Percentiles rank a stretch among this genome's conserved stretches.
These are phyloP conservation scores for Drosophila nr. perissopoda DNA, from an alignment of 2,888 invertebrate genomes.

Conservation along the genomic window DNA sequence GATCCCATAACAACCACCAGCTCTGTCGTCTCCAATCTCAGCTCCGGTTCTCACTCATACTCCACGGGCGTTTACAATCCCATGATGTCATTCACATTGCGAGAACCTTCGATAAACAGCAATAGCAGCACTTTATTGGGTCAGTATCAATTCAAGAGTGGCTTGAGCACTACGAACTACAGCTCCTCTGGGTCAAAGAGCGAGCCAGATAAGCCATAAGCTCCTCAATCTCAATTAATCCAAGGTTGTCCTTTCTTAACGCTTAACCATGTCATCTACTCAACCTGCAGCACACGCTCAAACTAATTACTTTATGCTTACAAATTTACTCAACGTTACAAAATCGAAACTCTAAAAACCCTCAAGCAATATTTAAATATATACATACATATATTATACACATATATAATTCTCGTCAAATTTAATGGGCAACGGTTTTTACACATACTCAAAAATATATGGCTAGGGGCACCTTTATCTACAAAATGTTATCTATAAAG, in stretches of 20 bases:
- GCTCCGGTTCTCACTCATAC: slow-evolving; percentile 49
- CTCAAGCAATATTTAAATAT: slow-evolving; percentile 63
- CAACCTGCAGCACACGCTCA: slow-evolving; percentile 44
- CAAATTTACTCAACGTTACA: slow-evolving; percentile 35
- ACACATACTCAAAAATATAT: slow-evolving; percentile 14
- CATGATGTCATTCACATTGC: slow-evolving; percentile 74
- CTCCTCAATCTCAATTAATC: slow-evolving; percentile 11
- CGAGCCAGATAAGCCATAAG: slow-evolving; percentile 60
- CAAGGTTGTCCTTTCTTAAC: slow-evolving; percentile 44
- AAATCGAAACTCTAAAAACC: slow-evolving; percentile 22
- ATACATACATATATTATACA: slow-evolving; percentile 12
- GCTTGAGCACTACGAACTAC: slow-evolving; percentile 31
- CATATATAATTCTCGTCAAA: slow-evolving; percentile 1
- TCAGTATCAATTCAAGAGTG: slow-evolving; percentile 61
- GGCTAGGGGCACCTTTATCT: slow-evolving; percentile 15
- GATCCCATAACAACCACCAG: slow-evolving; percentile 37
- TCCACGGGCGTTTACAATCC: slow-evolving; percentile 77
- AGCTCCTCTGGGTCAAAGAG: slow-evolving; percentile 29
- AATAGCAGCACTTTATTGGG: slow-evolving; percentile 32
- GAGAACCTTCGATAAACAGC: slow-evolving; percentile 60
- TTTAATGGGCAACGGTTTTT: slow-evolving; percentile 14
- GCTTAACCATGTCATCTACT: slow-evolving; percentile 3
- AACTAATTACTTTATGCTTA: slow-evolving; percentile 46
- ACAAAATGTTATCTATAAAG: slow-evolving; percentile 23
- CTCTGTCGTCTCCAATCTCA: slow-evolving; percentile 35